Evolutionary conservation across 2,888 invertebrate species (phyloP).

Genomic region (Fissipunctia ypsillon): DNA sequence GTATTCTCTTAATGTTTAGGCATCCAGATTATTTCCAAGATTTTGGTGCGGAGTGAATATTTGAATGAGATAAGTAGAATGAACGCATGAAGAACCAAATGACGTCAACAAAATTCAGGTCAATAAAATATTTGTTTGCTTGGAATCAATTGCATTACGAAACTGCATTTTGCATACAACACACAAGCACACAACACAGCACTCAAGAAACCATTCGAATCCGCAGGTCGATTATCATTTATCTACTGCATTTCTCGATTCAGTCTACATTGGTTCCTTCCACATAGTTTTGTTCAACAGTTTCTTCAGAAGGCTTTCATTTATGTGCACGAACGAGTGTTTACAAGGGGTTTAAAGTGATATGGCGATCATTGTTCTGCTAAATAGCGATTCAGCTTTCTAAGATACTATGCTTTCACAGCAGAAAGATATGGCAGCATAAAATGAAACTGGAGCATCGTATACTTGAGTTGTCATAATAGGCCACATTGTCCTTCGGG

Average conservation of each 20-base stretch:
- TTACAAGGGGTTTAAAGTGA: conserved; percentile 54
- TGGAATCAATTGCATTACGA: conserved; percentile 29
- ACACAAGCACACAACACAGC: too few species aligned
- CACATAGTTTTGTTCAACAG: conserved; percentile 33
- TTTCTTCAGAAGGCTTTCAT: conserved; percentile 42
- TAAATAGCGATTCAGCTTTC: conserved; percentile 47
- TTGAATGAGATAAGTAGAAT: conserved; percentile 19
- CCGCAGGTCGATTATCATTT: conserved; percentile 25
- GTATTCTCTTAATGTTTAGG: conserved; percentile 38
- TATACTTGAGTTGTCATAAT: conserved; percentile 41
- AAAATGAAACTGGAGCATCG: conserved; percentile 57
- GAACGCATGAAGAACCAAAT: conserved; percentile 6
- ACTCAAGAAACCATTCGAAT: conserved; percentile 38
- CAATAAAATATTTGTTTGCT: conserved; percentile 16
- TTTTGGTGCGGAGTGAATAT: conserved; percentile 12
- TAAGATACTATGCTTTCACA: conserved; percentile 46
- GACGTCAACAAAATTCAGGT: conserved; percentile 24
- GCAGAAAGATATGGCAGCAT: conserved; percentile 34
- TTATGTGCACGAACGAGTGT: conserved; percentile 35
- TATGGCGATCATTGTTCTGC: conserved; percentile 58
- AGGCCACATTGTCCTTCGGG: conserved; percentile 49
- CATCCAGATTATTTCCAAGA: conserved; percentile 21
- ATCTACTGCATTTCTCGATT: conserved; percentile 25
- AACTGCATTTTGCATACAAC: conserved; percentile 25
- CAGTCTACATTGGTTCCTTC: conserved; percentile 27